A percentile compares a stretch with the other conserved stretches of the same genome.
Evolutionary conservation across 2,797 vertebrate genomes (phyloP).

Genomic region (Acrossocheilus fasciatus): DNA sequence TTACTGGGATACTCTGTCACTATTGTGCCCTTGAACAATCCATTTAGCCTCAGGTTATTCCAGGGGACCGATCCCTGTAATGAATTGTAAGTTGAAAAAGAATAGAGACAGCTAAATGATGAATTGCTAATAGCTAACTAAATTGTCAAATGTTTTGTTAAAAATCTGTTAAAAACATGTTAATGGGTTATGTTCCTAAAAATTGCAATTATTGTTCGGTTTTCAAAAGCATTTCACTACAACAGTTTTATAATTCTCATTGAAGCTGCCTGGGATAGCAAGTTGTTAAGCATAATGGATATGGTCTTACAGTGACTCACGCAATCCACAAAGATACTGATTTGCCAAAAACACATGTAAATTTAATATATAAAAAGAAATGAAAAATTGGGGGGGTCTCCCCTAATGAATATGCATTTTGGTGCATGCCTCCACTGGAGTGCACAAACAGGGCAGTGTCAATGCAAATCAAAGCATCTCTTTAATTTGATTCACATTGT

Average conservation of each 20-base stretch:
- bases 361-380: not conserved
- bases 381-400: not conserved
- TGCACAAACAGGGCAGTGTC: not conserved
- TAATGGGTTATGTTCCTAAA: not conserved
- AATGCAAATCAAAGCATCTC: slow-evolving; percentile 1
- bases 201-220: not conserved
- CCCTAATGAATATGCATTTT: not conserved
- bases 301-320: not conserved
- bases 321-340: not conserved
- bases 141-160: slow-evolving; percentile 10
- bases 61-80: not conserved
- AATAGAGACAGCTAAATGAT: slow-evolving; percentile 5
- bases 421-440: not conserved
- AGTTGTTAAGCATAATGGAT: not conserved
- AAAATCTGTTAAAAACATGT: not conserved
- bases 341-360: not conserved
- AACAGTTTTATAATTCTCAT: not conserved
- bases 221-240: not conserved
- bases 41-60: slow-evolving; percentile 9
- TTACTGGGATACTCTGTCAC: not conserved
- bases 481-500: not conserved
- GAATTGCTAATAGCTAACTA: not conserved
- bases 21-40: slow-evolving; percentile 12
- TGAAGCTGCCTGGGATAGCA: not conserved
- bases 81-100: not conserved